A percentile compares a stretch with the other conserved stretches of the same genome.
Conservation (phyloP, 2,797 vertebrate genomes). For the Garrulus glandarius region DNA sequence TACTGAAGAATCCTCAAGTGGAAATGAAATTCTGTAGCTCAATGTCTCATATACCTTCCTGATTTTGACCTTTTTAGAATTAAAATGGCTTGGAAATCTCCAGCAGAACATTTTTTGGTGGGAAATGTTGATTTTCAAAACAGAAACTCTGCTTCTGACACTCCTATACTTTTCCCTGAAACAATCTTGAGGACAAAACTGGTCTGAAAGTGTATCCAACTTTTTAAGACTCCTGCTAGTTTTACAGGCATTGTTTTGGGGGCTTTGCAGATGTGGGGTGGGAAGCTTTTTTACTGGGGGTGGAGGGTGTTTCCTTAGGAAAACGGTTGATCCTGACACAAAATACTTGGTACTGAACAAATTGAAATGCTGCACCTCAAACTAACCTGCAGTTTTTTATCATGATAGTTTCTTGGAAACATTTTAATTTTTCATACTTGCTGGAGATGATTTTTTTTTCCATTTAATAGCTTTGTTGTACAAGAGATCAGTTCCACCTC, state of each 20-base stretch:
- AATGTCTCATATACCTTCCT: not conserved
- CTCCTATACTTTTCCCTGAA: not conserved
- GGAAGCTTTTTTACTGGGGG: not conserved
- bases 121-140: not conserved
- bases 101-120: not conserved
- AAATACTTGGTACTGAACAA: not conserved
- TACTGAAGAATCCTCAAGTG: not conserved
- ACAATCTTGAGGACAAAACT: not conserved
- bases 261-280: not conserved
- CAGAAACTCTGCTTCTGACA: not conserved
- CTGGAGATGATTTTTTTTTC: not conserved
- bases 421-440: not conserved
- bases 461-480: not conserved
- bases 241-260: not conserved
- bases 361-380: not conserved
- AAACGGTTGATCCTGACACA: not conserved
- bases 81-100: not conserved
- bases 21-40: not conserved
- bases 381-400: not conserved
- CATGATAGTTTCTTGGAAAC: not conserved
- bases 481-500: not conserved
- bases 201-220: not conserved
- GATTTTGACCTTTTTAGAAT: not conserved
- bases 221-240: not conserved
- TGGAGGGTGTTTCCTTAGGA: not conserved